A percentile compares a stretch with the other conserved stretches of the same genome.
These are phyloP conservation scores for Tiliacea aurago DNA, from an alignment of 2,888 invertebrate species.

Conservation along the genomic window DNA sequence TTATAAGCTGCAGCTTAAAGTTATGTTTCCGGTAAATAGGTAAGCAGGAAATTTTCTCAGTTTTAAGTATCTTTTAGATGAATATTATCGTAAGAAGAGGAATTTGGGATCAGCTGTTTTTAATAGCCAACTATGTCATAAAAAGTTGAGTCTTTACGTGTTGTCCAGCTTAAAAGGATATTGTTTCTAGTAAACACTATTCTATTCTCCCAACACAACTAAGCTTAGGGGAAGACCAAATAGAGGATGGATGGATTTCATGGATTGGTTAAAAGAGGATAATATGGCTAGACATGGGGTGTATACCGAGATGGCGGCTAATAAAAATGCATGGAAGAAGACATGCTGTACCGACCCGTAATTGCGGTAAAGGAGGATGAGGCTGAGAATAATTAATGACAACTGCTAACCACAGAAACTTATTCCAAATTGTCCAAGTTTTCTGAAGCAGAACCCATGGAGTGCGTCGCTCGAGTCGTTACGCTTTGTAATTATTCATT, in stretches of 20 bases:
- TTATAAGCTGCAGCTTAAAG: slow-evolving; percentile 8
- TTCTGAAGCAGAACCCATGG: not conserved
- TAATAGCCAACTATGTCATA: slow-evolving; percentile 38
- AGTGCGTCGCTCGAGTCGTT: slow-evolving; percentile 36
- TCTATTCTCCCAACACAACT: slow-evolving; percentile 2
- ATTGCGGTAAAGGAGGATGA: not conserved
- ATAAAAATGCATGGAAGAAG: not conserved
- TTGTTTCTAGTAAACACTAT: slow-evolving; percentile 12
- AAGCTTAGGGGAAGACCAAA: not conserved
- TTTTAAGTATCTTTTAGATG: slow-evolving; percentile 20
- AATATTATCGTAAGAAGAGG: slow-evolving; percentile 15
- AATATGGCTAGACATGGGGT: not conserved
- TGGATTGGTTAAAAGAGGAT: not conserved
- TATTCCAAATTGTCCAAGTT: slow-evolving; percentile 1
- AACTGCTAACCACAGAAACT: not conserved
- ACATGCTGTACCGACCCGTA: not conserved
- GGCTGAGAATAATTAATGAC: not conserved
- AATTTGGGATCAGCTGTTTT: slow-evolving; percentile 41
- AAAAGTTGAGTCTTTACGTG: slow-evolving; percentile 14
- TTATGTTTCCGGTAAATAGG: slow-evolving; percentile 24
- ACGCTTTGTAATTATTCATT: slow-evolving; percentile 39
- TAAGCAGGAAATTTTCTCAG: slow-evolving; percentile 25
- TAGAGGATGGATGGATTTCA: not conserved
- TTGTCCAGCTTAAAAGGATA: not conserved
- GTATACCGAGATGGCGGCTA: not conserved